Evolutionary conservation across 30 jellyfish, hydroid and myxozoan genomes (phyloP).

Genomic region (Hydractinia echinata): DNA sequence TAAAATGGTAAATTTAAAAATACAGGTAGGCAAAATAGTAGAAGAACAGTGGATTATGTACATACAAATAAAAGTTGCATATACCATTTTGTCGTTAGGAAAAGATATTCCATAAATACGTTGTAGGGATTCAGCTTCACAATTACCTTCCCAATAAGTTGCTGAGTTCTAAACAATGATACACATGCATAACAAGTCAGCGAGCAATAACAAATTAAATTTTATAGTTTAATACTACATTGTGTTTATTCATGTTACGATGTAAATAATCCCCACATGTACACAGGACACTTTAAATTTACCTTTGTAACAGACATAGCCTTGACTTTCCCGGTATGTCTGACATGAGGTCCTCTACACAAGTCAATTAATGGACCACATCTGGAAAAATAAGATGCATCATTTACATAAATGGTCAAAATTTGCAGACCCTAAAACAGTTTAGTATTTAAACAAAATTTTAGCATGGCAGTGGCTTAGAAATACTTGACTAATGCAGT

Average conservation of each 20-base stretch:
- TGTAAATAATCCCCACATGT: not conserved
- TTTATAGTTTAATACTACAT: too few species aligned
- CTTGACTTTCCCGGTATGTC: constrained; percentile 92
- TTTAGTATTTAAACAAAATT: too few species aligned
- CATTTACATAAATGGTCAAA: too few species aligned
- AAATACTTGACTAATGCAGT: too few species aligned
- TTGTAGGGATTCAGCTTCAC: constrained; percentile 87
- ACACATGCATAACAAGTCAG: too few species aligned
- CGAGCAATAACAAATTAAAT: too few species aligned
- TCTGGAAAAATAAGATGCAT: constrained; percentile 21
- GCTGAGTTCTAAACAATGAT: constrained; percentile 64
- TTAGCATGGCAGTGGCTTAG: too few species aligned
- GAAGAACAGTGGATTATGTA: not conserved
- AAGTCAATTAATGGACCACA: constrained; percentile 96
- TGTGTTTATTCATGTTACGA: not conserved
- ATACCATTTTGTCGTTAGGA: constrained; percentile 86
- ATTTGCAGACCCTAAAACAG: too few species aligned
- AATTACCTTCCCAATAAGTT: constrained; percentile 97
- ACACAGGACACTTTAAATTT: not conserved
- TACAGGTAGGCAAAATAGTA: not conserved
- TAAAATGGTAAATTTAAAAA: not conserved
- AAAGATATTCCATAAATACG: constrained; percentile 92
- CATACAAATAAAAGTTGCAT: not conserved
- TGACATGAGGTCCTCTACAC: constrained; percentile 97
- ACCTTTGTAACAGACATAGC: constrained; percentile 84